Base-by-base conservation (phyloP, 2,797 vertebrate genomes). In the Epinephelus malabaricus region DNA sequence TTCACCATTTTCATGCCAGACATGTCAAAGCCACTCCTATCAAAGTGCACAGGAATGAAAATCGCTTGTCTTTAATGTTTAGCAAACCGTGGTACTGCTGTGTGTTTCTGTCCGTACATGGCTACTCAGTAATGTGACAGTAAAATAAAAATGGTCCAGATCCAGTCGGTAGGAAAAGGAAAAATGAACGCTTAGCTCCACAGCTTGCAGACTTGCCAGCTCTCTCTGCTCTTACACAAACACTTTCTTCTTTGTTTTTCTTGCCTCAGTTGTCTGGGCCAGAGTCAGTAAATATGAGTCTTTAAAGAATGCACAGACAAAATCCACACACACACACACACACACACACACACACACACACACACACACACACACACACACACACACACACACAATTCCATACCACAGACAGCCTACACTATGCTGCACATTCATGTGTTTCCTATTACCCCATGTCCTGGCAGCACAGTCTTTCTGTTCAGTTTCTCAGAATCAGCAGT, bases 361-460 rank as follows among this genome's bases (percentile, higher is more conserved):
- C 23, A 76, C 70, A 76, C 58, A 56, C 60, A 70, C 73, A 30
- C 60, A 69, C 73, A 75, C 73, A 75, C 73, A 54, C 65, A 55
- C 63, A 76, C 56, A 61, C 65, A 71, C 63, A 76, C 59, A 45
- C 47, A 21, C 53, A 6, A 1, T 2, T 76, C 27, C 49, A 58
- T 50, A 71, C 50, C 78, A 69, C 49, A 76, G 66, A 70, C 47
- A 69, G 64, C 50, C 69, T 58, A 40, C 49, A 45, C 47, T 73
- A 30, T 65, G 47, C 67, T 81, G 68, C 66, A 80, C 63, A 75
- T 78, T 79, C 91, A 94, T 86, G 84, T 93, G 92, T 88, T 92
- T 91, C 84, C 84, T 82, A 92, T 94, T 94, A 91, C 40, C 71
- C 72, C 73, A 64, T 82, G 85, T 91, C 80, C 90, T 89, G 90